Percentiles rank a stretch among this genome's conserved stretches.
Evolutionary conservation across 1,140 invertebrate species (phyloP).

Genomic region (Latrodectus geometricus): DNA sequence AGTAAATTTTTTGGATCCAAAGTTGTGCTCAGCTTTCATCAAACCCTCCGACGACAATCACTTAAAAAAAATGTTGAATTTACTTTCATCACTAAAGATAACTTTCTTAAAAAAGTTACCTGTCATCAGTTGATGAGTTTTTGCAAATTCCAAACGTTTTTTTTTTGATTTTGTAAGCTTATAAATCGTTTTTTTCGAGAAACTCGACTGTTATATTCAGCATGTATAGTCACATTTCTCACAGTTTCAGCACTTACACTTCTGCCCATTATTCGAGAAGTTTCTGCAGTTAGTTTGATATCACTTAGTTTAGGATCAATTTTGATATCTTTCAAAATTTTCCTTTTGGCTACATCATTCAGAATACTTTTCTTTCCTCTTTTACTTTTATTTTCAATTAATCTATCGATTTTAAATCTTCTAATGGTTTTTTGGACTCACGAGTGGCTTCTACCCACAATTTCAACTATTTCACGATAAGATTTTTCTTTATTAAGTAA

Average conservation of each 20-base stretch:
- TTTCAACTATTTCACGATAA: constrained; percentile 27
- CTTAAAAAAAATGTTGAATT: too few relatives aligned
- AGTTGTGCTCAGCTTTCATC: too few relatives aligned
- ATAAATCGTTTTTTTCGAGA: constrained; percentile 24
- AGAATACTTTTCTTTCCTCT: neutral
- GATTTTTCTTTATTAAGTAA: constrained; percentile 20
- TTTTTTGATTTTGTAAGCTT: constrained; percentile 12
- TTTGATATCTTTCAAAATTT: too few relatives aligned
- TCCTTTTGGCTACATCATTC: too few relatives aligned
- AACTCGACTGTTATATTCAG: too few relatives aligned
- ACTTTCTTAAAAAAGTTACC: too few relatives aligned
- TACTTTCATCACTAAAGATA: too few relatives aligned
- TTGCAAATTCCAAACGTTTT: too few relatives aligned
- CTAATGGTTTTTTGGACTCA: constrained; percentile 11
- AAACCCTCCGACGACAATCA: too few relatives aligned
- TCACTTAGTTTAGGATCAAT: too few relatives aligned
- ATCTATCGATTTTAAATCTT: constrained; percentile 16
- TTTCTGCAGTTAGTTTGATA: neutral
- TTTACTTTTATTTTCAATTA: constrained; percentile 14
- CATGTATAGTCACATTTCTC: constrained; percentile 7
- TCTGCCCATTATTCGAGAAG: constrained; percentile 7
- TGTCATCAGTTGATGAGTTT: too few relatives aligned
- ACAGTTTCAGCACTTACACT: constrained; percentile 33
- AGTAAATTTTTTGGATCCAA: too few relatives aligned
- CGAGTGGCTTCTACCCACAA: constrained; percentile 5